phyloP scores from a whole-genome alignment of 2,888 invertebrate species.

The Conus canariensis region DNA sequence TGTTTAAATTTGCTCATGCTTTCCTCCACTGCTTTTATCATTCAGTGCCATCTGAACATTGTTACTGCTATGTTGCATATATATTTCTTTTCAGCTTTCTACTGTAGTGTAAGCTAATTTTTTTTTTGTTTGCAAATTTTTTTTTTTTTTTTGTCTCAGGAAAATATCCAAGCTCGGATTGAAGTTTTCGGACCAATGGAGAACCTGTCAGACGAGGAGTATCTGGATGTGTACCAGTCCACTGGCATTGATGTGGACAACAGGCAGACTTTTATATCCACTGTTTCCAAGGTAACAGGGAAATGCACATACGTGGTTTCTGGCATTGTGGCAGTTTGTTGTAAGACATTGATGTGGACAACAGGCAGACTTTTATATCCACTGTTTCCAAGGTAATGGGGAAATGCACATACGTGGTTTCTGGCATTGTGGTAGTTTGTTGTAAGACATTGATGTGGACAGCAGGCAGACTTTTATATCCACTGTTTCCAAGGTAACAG shows the following conservation, averaged over 20 bases:
- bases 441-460: conserved; percentile 45
- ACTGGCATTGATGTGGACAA: conserved; percentile 49
- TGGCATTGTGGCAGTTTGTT: not conserved
- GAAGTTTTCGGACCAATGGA: conserved; percentile 47
- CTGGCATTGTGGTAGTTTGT: not conserved
- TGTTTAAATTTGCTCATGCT: no score
- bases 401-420: not conserved
- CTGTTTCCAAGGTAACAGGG: not conserved
- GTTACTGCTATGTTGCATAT: no score
- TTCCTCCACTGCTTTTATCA: no score
- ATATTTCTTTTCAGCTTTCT: no score
- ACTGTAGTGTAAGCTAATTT: no score
- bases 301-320: not conserved
- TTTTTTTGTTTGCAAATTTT: not conserved
- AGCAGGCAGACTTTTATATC: conserved; percentile 32
- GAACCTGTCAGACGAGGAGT: conserved; percentile 46
- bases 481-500: conserved; percentile 3
- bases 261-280: conserved; percentile 25
- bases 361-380: conserved; percentile 30
- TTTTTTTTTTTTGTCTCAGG: conserved; percentile 27
- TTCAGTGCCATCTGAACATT: no score
- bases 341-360: conserved; percentile 46
- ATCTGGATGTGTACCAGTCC: conserved; percentile 44
- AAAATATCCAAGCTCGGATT: conserved; percentile 32
- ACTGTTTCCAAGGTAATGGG: not conserved